Base-by-base conservation (phyloP, 2,888 invertebrate genomes). In the Asteroscopus sphinx region DNA sequence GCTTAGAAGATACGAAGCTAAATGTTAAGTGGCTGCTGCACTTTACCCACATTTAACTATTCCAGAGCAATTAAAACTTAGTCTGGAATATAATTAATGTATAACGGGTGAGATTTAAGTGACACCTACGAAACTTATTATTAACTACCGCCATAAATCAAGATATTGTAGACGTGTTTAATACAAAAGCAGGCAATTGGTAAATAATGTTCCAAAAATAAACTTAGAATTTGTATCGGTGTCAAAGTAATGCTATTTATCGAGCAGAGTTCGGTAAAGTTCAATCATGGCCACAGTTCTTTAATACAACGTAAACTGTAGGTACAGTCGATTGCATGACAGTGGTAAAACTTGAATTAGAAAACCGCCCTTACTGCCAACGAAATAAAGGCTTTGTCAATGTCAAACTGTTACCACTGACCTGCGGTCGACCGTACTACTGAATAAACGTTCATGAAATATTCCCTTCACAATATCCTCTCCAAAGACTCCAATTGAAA, bases 31-130 rank as follows among this genome's bases (percentile, higher is more conserved):
- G 8, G 48, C 51, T 46, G 28, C 54, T 65, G 62, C 41, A 52
- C 44, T 46, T 65, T 13, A 36, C 32, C 68, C n/a, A n/a, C n/a
- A n/a, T n/a, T n/a, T 46, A 46, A n/a, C 28, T 35, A 17, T 61
- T 65, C 54, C 30, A 26, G 65, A 62, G 77, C 73, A 80, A 82
- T 81, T 79, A 79, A 77, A 83, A 83, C 58, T 82, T 81, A 26
- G 13, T 42, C 13, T 47, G 12, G 13, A 15, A 45, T 37, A 30
- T 41, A 47, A 55, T 58, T 47, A 51, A 28, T 33, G 47, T 11
- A 17, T 30, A 42, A 12, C 21, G 46, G 26, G n/a, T 3, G 33
- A 41, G 15, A 70, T 61, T 47, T 33, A 54, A 58, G 52, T 16
- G 21, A 21, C 21, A 25, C 7, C 15, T 37, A 32, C 3, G 7